Conservation (phyloP, 2,888 invertebrate species). For the Cataglyphis cursor region DNA sequence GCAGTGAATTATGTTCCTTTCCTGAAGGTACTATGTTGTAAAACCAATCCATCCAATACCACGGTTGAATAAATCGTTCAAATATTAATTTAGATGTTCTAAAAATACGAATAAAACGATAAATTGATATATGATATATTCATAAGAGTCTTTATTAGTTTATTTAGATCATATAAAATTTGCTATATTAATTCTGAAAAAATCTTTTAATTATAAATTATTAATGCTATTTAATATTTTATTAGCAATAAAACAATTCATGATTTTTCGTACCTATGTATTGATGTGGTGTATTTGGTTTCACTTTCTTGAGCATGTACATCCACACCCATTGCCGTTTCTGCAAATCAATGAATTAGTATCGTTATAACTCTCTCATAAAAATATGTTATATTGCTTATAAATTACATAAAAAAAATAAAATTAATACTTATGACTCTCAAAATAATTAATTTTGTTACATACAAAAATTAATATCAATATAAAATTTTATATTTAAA, state of each 20-base stretch:
- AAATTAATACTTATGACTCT: neutral
- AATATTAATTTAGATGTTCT: slow-evolving; percentile 64
- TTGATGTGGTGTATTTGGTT: slow-evolving; percentile 87
- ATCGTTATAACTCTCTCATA: neutral
- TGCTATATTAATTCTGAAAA: neutral
- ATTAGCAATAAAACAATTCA: neutral
- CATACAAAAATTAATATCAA: too few relatives aligned
- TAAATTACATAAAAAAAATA: neutral
- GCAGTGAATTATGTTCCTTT: slow-evolving; percentile 62
- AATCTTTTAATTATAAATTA: neutral
- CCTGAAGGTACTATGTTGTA: slow-evolving; percentile 71
- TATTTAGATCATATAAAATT: neutral
- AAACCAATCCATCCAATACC: slow-evolving; percentile 72
- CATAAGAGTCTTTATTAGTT: too few relatives aligned
- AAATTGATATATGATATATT: neutral
- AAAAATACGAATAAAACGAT: neutral
- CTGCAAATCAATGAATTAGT: slow-evolving; percentile 77
- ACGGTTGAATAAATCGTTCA: slow-evolving; percentile 70
- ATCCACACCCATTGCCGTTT: slow-evolving; percentile 90
- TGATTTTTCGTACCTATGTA: slow-evolving; percentile 79
- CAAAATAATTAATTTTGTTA: too few relatives aligned
- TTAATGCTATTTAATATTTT: neutral
- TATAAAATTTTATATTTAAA: too few relatives aligned
- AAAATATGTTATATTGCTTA: neutral
- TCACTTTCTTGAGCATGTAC: slow-evolving; percentile 87